Conservation (phyloP, 2,797 vertebrate species). For the Anas flavirostris region DNA sequence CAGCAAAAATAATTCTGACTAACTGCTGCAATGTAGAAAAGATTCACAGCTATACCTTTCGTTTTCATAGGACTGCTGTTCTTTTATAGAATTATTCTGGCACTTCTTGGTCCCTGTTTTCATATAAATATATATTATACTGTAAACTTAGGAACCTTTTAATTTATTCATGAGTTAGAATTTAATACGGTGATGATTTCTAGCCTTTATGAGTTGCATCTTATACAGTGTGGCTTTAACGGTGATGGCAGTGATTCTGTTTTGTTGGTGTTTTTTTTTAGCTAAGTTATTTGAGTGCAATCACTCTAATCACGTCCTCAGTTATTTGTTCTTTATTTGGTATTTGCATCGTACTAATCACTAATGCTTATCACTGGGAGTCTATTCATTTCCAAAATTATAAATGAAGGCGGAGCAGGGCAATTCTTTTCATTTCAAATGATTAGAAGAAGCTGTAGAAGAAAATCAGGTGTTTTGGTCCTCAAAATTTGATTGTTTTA, state of each 20-base stretch:
- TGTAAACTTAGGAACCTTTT: constrained; percentile 78
- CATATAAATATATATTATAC: constrained; percentile 79
- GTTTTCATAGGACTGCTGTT: constrained; percentile 50
- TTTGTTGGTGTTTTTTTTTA: neutral
- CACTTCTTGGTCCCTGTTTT: constrained; percentile 71
- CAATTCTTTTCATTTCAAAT: constrained; percentile 54
- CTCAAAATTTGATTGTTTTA: constrained; percentile 50
- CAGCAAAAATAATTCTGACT: constrained; percentile 74
- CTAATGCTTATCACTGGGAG: neutral
- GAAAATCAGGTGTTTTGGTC: neutral
- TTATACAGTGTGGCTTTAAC: constrained; percentile 34
- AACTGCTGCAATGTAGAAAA: constrained; percentile 68
- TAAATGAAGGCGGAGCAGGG: constrained; percentile 27
- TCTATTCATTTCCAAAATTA: constrained; percentile 53
- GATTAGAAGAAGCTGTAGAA: constrained; percentile 41
- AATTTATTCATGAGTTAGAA: constrained; percentile 81
- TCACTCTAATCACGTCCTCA: constrained; percentile 33
- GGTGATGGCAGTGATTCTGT: constrained; percentile 9
- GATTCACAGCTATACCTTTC: constrained; percentile 66
- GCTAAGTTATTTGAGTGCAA: constrained; percentile 65
- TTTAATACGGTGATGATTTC: constrained; percentile 79
- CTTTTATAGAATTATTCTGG: constrained; percentile 71
- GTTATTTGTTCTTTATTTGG: constrained; percentile 53
- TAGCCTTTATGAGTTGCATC: constrained; percentile 75
- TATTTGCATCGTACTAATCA: constrained; percentile 18